Base-by-base conservation (phyloP, 2,888 invertebrate genomes). In the Peribatodes rhomboidaria region DNA sequence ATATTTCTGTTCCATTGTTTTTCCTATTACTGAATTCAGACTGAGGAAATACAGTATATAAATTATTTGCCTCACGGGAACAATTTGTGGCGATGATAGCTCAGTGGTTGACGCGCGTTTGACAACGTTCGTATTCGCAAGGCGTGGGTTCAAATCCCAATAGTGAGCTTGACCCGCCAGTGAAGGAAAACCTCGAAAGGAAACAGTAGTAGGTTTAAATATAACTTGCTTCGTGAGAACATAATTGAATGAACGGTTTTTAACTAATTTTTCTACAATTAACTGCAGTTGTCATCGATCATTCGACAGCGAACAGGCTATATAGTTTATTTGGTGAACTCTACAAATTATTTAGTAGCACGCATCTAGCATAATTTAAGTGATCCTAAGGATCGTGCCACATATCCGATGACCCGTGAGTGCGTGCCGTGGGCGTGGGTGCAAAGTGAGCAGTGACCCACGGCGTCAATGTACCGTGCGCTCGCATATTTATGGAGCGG, bases 331-430 rank as follows among this genome's bases (percentile, higher is more conserved):
- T 27, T 27, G 27, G 27, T 6, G 3, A 4, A 27, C 27, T 27
- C 6, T 27, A 4, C 27, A 27, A 6, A 27, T 27, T 2, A 27
- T n/a, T n/a, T n/a, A n/a, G 3, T 13, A 13, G 37, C 6, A 37
- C 37, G 39, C 16, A 44, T 20, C 31, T 50, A 35, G 13, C 8
- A 7, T 14, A 10, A 47, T 13, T 16, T 41, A 20, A 49, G 47
- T 14, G 31, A 37, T 13, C 33, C 6, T 1, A n/a, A 35, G 42
- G 37, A 39, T 31, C 44, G 56, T 52, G 53, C 58, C 58, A 67
- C 52, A 61, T 66, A 49, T 20, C 8, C 71, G 44, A 14, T 65
- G 71, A 68, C 62, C 71, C 67, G 65, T 67, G 60, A 3, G 16
- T 31, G 41, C 42, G 27, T 27, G 27, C 3, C 27, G 37, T 16